phyloP scores from a whole-genome alignment of 2,888 invertebrate species.

The Xanthorhoe designata region DNA sequence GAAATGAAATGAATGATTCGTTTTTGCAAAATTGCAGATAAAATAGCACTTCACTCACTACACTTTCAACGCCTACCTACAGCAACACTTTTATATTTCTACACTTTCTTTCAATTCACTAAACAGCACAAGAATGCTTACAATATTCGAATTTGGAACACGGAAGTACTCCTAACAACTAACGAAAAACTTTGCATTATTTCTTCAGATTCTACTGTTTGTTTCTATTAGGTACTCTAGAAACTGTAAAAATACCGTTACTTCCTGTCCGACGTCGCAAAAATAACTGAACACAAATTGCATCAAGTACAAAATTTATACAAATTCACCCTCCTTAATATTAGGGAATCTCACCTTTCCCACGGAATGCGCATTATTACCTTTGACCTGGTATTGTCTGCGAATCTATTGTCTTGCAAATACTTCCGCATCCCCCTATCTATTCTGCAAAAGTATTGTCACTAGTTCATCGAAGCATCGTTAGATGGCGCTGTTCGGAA shows the following conservation, averaged over 20 bases:
- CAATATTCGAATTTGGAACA: neutral
- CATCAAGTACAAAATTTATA: constrained; percentile 70
- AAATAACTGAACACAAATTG: constrained; percentile 70
- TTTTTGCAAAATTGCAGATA: too few relatives aligned
- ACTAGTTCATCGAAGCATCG: constrained; percentile 52
- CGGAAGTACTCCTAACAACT: too few relatives aligned
- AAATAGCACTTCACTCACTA: neutral
- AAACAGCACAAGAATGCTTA: neutral
- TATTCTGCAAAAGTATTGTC: constrained; percentile 51
- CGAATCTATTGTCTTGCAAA: constrained; percentile 71
- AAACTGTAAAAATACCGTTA: constrained; percentile 52
- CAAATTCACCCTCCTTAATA: constrained; percentile 66
- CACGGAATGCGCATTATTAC: constrained; percentile 58
- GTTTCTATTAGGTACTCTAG: neutral
- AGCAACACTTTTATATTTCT: neutral
- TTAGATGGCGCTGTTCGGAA: constrained; percentile 66
- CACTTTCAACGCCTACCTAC: neutral
- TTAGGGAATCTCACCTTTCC: constrained; percentile 60
- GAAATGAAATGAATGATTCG: neutral
- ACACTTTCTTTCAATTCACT: neutral
- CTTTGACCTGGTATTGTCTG: constrained; percentile 78
- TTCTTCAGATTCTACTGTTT: neutral
- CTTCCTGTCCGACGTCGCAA: constrained; percentile 71
- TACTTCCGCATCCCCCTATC: constrained; percentile 68
- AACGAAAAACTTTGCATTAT: neutral